Conservation (phyloP, 1,140 invertebrate genomes). For the Drosophila triauraria region DNA sequence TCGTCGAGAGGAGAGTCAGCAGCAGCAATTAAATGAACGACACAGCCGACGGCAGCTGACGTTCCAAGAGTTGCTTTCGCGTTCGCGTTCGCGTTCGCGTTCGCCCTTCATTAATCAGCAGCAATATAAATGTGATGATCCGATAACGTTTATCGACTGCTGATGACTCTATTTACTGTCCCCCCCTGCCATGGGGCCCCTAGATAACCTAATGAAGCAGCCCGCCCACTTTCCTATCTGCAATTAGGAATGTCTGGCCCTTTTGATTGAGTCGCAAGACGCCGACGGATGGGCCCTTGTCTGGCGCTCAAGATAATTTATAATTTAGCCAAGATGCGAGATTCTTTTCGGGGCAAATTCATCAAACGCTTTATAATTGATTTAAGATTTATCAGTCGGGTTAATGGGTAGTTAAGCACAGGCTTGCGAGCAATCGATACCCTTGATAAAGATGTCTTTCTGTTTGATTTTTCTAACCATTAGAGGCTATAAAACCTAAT, state of each 20-base stretch:
- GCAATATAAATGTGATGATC: slow-evolving; percentile 78
- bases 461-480: neutral
- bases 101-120: slow-evolving; percentile 71
- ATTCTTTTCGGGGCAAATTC: slow-evolving; percentile 3
- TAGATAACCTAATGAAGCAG: slow-evolving; percentile 61
- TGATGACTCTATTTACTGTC: slow-evolving; percentile 75
- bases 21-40: slow-evolving; percentile 74
- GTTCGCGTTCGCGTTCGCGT: slow-evolving; percentile 14
- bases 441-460: neutral
- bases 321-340: slow-evolving; percentile 35
- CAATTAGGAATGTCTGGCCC: slow-evolving; percentile 48
- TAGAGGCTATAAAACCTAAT: slow-evolving; percentile 17
- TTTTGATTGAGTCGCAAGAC: slow-evolving; percentile 32
- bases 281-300: slow-evolving; percentile 28
- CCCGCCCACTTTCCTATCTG: slow-evolving; percentile 15
- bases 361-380: slow-evolving; percentile 41
- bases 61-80: slow-evolving; percentile 27
- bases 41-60: slow-evolving; percentile 66
- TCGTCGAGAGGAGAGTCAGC: slow-evolving; percentile 25
- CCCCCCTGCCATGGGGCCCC: slow-evolving; percentile 28
- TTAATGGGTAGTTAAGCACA: slow-evolving; percentile 39
- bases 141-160: slow-evolving; percentile 72
- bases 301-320: slow-evolving; percentile 35
- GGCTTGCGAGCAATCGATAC: neutral
- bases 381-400: slow-evolving; percentile 35